phyloP scores from a whole-genome alignment of 2,888 invertebrate species.

The Bhutanitis thaidina region DNA sequence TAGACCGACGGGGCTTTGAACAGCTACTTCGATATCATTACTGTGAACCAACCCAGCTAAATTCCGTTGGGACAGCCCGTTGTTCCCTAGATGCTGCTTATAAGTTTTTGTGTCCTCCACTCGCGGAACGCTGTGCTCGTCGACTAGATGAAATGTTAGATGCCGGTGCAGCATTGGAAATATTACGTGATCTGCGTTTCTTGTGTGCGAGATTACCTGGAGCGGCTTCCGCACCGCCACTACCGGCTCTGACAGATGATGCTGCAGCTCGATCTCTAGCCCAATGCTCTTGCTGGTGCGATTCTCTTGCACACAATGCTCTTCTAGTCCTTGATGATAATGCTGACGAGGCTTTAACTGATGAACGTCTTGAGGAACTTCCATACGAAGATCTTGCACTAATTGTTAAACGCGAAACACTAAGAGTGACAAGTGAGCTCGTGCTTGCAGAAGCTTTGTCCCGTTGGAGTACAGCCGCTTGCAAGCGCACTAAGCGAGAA shows the following conservation, averaged over 20 bases:
- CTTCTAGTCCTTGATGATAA: slow-evolving; percentile 74
- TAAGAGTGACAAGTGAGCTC: slow-evolving; percentile 82
- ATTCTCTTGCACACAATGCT: slow-evolving; percentile 83
- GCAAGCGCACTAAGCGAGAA: slow-evolving; percentile 66
- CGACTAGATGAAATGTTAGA: slow-evolving; percentile 83
- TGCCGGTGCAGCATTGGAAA: slow-evolving; percentile 82
- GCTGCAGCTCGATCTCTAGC: slow-evolving; percentile 60
- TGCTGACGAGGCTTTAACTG: slow-evolving; percentile 59
- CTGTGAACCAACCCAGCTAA: slow-evolving; percentile 80
- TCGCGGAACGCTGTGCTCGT: slow-evolving; percentile 84
- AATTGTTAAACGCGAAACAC: slow-evolving; percentile 83
- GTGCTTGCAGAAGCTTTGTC: slow-evolving; percentile 82
- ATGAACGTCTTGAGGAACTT: slow-evolving; percentile 77
- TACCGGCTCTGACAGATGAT: slow-evolving; percentile 60
- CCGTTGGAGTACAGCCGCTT: slow-evolving; percentile 69
- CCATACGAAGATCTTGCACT: slow-evolving; percentile 82
- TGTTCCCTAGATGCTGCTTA: slow-evolving; percentile 86
- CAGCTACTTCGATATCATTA: slow-evolving; percentile 83
- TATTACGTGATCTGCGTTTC: slow-evolving; percentile 79
- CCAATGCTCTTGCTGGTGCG: slow-evolving; percentile 75
- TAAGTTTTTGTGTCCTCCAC: slow-evolving; percentile 84
- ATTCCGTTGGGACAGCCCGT: slow-evolving; percentile 83
- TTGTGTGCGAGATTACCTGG: slow-evolving; percentile 66
- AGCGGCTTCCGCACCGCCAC: slow-evolving; percentile 73
- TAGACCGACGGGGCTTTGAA: slow-evolving; percentile 84